phyloP scores from a whole-genome alignment of 2,797 vertebrate genomes.

The Sebastes taczanowskii region DNA sequence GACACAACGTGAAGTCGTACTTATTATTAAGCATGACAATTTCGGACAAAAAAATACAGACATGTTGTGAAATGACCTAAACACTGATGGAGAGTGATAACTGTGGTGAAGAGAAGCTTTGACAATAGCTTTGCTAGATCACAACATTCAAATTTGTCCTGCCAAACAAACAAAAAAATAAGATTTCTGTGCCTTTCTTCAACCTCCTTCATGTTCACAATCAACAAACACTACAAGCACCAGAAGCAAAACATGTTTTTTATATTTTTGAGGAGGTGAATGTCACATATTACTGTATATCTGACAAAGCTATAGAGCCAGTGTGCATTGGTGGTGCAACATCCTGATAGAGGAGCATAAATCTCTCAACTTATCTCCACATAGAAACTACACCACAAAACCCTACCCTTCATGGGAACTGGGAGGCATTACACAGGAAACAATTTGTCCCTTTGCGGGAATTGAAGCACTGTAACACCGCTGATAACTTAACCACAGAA shows the following conservation, averaged over 20 bases:
- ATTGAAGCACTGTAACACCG: background rate
- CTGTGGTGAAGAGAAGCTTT: background rate
- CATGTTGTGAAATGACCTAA: accelerated
- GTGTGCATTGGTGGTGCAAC: background rate
- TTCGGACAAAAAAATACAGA: too few relatives aligned
- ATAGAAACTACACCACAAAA: background rate
- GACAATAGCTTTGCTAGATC: background rate
- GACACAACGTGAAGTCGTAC: too few relatives aligned
- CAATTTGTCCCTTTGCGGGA: background rate
- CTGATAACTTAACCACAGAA: background rate
- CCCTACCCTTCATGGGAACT: slow-evolving; percentile 2
- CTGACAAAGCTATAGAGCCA: background rate
- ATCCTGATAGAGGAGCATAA: background rate
- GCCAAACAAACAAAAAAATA: background rate
- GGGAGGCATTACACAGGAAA: background rate
- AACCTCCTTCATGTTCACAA: background rate
- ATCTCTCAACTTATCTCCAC: background rate
- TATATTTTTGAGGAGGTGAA: background rate
- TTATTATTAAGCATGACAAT: too few relatives aligned
- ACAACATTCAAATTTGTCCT: background rate
- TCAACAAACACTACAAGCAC: background rate
- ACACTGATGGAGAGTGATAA: background rate
- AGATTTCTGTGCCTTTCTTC: background rate
- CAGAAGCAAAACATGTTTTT: background rate
- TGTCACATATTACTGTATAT: background rate